A percentile compares a stretch with the other conserved stretches of the same genome.
Conservation (phyloP, 2,888 invertebrate species). For the Caprella mutica region DNA sequence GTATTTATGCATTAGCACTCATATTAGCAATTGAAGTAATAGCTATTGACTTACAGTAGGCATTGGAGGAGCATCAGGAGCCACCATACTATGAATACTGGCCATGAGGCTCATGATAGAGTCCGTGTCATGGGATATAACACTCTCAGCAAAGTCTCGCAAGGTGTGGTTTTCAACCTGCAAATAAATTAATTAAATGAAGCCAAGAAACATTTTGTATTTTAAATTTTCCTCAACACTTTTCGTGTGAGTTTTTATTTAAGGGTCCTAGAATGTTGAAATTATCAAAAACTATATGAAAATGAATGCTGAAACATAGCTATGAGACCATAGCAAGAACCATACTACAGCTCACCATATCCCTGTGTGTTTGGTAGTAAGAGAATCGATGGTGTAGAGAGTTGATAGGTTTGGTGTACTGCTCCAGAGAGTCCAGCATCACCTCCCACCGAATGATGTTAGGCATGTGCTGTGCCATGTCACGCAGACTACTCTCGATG, state of each 20-base stretch:
- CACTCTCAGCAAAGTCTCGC: conserved; percentile 57
- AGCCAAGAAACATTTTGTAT: too few relatives aligned
- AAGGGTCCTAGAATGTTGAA: too few relatives aligned
- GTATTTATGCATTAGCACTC: not conserved
- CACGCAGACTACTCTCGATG: conserved; percentile 20
- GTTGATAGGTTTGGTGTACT: conserved; percentile 28
- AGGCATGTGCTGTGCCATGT: conserved; percentile 22
- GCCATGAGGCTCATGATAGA: conserved; percentile 46
- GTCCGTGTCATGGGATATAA: conserved; percentile 54
- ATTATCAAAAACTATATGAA: too few relatives aligned
- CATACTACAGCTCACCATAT: conserved; percentile 9
- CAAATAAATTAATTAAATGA: not conserved
- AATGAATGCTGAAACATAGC: too few relatives aligned
- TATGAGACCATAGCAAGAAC: too few relatives aligned
- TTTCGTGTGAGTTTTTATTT: too few relatives aligned
- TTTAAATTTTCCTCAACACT: too few relatives aligned
- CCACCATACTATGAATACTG: conserved; percentile 32
- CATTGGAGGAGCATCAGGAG: conserved; percentile 17
- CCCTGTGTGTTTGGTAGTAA: conserved; percentile 23
- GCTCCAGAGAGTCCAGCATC: conserved; percentile 32
- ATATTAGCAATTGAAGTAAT: too few relatives aligned
- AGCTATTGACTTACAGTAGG: too few relatives aligned
- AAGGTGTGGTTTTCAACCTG: conserved; percentile 50
- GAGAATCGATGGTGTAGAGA: conserved; percentile 27
- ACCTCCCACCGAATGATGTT: conserved; percentile 34